A percentile compares a stretch with the other conserved stretches of the same genome.
phyloP scores from a whole-genome alignment of 2,113 vertebrate genomes.

The Lepisosteus osseus region DNA sequence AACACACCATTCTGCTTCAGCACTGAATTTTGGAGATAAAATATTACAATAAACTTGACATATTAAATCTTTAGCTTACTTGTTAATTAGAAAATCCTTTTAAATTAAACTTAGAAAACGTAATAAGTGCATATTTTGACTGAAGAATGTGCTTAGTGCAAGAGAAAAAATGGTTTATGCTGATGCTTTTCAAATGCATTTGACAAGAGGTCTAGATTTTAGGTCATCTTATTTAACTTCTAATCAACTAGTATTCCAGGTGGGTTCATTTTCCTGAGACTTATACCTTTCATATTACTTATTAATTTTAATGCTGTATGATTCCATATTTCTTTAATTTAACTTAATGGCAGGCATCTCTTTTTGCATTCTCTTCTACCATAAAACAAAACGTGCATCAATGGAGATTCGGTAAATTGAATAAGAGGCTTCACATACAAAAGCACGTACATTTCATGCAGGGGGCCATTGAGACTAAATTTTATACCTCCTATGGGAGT shows the following conservation, averaged over 20 bases:
- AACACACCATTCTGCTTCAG: constrained; percentile 71
- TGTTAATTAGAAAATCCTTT: constrained; percentile 74
- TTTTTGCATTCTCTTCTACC: constrained; percentile 29
- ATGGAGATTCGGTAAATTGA: constrained; percentile 40
- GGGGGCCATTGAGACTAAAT: constrained; percentile 44
- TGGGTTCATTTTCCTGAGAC: constrained; percentile 40
- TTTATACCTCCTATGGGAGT: constrained; percentile 42
- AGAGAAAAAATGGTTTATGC: constrained; percentile 29
- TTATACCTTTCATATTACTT: constrained; percentile 34
- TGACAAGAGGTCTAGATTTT: constrained; percentile 50
- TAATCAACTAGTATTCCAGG: constrained; percentile 56
- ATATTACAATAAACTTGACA: constrained; percentile 76
- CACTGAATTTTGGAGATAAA: constrained; percentile 72
- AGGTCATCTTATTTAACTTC: constrained; percentile 60
- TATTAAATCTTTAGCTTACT: constrained; percentile 73
- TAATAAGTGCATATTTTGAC: constrained; percentile 63
- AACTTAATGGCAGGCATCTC: constrained; percentile 31
- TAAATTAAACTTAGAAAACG: constrained; percentile 69
- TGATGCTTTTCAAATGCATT: constrained; percentile 51
- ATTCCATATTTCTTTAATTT: constrained; percentile 40
- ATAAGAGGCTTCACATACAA: constrained; percentile 30
- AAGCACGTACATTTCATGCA: constrained; percentile 44
- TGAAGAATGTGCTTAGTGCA: constrained; percentile 49
- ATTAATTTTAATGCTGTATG: constrained; percentile 34
- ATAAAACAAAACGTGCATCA: constrained; percentile 39